Base-by-base conservation (phyloP, 2,888 invertebrate species). In the Aspidiotus destructor region DNA sequence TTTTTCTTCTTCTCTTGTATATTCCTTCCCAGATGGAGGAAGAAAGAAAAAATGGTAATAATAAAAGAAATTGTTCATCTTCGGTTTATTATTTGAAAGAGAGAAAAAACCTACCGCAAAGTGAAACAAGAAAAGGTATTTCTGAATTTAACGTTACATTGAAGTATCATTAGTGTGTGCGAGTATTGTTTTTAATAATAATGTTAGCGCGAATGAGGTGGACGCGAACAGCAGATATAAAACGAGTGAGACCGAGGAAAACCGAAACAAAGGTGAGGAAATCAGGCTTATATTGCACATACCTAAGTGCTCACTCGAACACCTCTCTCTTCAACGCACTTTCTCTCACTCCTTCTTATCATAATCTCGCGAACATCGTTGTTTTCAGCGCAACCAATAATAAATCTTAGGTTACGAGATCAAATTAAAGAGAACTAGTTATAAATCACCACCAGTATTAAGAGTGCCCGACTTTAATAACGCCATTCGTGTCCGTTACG, bases 91-190 rank as follows among this genome's bases (percentile, higher is more conserved):
- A 28, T 28, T 28, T 28, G 28, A 28, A 28, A 28, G 28, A 28
- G 55, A 40, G 42, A 58, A 64, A 65, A 57, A 67, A 67, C 67
- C 67, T 67, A 67, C 67, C 67, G 67, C 67, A 67, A 67, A 67
- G 67, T 67, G 57, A 67, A 67, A 67, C 67, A 40, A 48, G 60
- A 67, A 65, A 65, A 65, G 60, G 67, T 67, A 67, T 67, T 67
- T 67, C 15, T 60, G 60, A 67, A 67, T 67, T 67, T 58, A 48
- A 48, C 48, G 48, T 48, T 48, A 48, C n/a, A 48, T 48, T 48
- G 48, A 48, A 48, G n/a, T 48, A 13, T n/a, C n/a, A 13, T 48
- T 48, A 48, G 11, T 48, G 48, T 48, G 48, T 48, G n/a, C 48
- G 48, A 48, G 48, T 48, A 48, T 48, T 48, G 48, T 48, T 48